Base-by-base conservation (phyloP, 1,140 invertebrate genomes). In the Liolophura sinensis region DNA sequence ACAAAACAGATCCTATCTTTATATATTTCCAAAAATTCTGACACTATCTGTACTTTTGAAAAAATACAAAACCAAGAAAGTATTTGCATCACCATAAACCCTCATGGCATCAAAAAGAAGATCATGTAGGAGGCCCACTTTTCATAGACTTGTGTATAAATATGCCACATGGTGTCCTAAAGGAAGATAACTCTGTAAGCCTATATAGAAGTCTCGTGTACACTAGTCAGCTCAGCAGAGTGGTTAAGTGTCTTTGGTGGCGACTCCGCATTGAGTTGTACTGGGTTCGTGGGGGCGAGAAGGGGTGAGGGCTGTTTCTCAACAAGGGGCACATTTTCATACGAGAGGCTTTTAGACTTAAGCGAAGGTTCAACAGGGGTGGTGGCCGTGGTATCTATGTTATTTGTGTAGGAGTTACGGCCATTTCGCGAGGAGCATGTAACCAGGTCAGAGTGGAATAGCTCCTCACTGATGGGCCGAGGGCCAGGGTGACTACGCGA, bases 401-500 rank as follows among this genome's bases (percentile, higher is more conserved):
- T 40, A 40, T 40, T 40, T 3, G 31, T 40, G 31, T 40, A 40
- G 3, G 31, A 40, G 31, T 40, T 40, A 40, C 31, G 31, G 31
- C 31, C 31, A 40, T 40, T 27, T 49, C 22, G 22, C 59, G 59
- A 46, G 22, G 31, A 40, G 31, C 31, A 40, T 40, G 31, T 40
- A 40, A 40, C 31, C 31, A 51, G 48, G 64, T 59, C 61, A 56
- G 56, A 27, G 55, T 52, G 31, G 51, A 63, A 70, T 16, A 65
- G 56, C 40, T 77, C 76, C 59, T 96, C 95, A 78, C 91, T 91
- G 73, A 93, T 87, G 83, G 92, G 91, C 83, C 91, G 88, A 50
- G 81, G 81, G 81, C 90, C 90, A 72, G 90, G 90, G 84, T 93
- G 92, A 86, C 90, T 91, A 84, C 91, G 89, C 84, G 90, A 93